Evolutionary conservation across 2,888 invertebrate genomes (phyloP).

Genomic region (Sarcophaga subvicina): DNA sequence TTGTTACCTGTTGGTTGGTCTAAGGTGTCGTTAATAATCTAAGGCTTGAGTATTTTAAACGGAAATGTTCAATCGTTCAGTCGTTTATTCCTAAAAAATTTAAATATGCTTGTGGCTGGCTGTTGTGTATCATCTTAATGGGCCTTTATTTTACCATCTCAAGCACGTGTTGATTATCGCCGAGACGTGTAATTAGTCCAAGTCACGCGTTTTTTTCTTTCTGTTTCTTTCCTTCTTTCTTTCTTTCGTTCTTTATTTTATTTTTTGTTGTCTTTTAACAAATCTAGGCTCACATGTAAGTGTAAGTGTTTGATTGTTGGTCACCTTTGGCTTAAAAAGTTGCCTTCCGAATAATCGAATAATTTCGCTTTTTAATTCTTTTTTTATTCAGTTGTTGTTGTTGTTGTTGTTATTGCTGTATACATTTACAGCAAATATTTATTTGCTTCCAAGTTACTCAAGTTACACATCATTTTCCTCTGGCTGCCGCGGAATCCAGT

Average conservation of each 20-base stretch:
- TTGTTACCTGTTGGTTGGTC: conserved; percentile 49
- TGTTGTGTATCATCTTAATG: conserved; percentile 45
- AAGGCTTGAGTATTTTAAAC: conserved; percentile 71
- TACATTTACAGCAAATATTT: conserved; percentile 45
- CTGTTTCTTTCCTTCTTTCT: too few species aligned
- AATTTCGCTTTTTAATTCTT: conserved; percentile 7
- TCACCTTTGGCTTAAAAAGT: not conserved
- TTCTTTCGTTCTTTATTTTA: rapidly evolving
- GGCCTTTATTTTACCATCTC: conserved; percentile 7
- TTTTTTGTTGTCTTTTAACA: not conserved
- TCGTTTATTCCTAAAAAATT: not conserved
- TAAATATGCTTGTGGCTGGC: conserved; percentile 50
- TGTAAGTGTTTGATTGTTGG: conserved; percentile 11
- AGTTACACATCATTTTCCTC: conserved; percentile 79
- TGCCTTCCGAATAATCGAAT: conserved; percentile 15
- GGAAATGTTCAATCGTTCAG: conserved; percentile 67
- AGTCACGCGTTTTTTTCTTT: conserved; percentile 74
- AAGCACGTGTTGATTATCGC: conserved; percentile 68
- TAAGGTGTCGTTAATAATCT: conserved; percentile 76
- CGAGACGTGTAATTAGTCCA: conserved; percentile 77
- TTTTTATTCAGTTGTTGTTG: not conserved
- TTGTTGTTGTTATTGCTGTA: not conserved
- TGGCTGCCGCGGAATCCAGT: conserved; percentile 59
- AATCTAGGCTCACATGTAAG: not conserved
- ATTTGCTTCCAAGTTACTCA: conserved; percentile 78